Percentiles rank a stretch among this genome's conserved stretches.
Conservation (phyloP, 2,797 vertebrate genomes). For the Trematomus bernacchii region DNA sequence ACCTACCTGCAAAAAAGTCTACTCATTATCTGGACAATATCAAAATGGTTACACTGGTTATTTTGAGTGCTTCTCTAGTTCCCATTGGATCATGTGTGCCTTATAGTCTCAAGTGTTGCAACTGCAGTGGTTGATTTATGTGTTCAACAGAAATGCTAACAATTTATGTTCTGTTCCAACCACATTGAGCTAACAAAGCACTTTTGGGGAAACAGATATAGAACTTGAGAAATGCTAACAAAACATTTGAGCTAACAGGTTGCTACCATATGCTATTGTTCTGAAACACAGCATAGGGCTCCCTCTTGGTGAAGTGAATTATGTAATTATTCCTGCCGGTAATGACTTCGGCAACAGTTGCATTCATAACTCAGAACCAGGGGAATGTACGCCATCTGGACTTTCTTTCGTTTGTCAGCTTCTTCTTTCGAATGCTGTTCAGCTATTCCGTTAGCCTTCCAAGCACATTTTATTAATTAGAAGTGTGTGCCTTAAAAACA, state of each 20-base stretch:
- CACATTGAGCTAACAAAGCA: conserved; percentile 7
- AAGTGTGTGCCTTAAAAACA: conserved; percentile 17
- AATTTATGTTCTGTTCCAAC: conserved; percentile 1
- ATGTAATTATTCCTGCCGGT: conserved; percentile 46
- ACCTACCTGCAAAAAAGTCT: not conserved
- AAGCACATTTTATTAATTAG: conserved; percentile 55
- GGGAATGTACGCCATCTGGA: conserved; percentile 44
- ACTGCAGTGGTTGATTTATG: conserved; percentile 16
- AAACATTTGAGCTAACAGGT: conserved; percentile 21
- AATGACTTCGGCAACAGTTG: conserved; percentile 47
- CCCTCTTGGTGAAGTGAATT: conserved; percentile 22
- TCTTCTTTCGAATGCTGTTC: conserved; percentile 36
- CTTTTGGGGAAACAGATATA: not conserved
- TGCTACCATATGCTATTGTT: conserved; percentile 24
- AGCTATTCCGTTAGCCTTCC: conserved; percentile 58
- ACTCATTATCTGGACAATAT: no score
- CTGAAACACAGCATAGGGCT: not conserved
- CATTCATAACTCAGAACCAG: conserved; percentile 30
- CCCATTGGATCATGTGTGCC: not conserved
- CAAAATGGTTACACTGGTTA: not conserved
- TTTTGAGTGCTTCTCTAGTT: not conserved
- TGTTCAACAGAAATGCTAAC: conserved; percentile 13
- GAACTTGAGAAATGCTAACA: conserved; percentile 25
- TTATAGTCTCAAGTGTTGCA: not conserved
- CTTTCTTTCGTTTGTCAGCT: conserved; percentile 48